A percentile compares a stretch with the other conserved stretches of the same genome.
phyloP scores from a whole-genome alignment of 2,797 vertebrate genomes.

The Epinephelus malabaricus region DNA sequence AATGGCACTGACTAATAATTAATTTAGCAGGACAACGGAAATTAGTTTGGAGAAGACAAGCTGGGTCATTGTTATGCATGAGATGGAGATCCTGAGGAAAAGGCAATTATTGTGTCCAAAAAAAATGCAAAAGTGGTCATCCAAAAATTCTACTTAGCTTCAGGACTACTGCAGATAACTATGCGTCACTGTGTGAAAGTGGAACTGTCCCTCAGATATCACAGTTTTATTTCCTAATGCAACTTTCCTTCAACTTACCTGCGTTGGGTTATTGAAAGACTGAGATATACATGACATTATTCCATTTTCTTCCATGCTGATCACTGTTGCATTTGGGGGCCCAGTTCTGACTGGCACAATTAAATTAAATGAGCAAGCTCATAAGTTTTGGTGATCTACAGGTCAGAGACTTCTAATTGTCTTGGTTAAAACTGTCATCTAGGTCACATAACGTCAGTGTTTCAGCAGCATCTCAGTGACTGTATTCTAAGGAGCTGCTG shows the following conservation, averaged over 20 bases:
- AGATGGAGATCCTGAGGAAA: conserved; percentile 19
- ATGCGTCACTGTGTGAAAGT: conserved; percentile 2
- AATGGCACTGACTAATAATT: conserved; percentile 43
- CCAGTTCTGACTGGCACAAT: background rate
- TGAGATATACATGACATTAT: background rate
- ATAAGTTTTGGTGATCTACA: too few relatives aligned
- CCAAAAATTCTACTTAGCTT: background rate
- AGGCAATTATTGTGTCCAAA: conserved; percentile 21
- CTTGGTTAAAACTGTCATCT: too few relatives aligned
- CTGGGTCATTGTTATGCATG: conserved; percentile 54
- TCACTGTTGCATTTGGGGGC: background rate
- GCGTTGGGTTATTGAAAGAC: background rate
- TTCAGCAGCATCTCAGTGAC: background rate
- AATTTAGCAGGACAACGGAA: conserved; percentile 54
- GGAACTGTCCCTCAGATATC: conserved; percentile 2
- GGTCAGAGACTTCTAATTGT: too few relatives aligned
- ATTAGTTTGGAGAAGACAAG: conserved; percentile 44
- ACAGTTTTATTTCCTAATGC: conserved; percentile 2
- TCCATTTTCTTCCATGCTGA: background rate
- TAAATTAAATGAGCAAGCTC: background rate
- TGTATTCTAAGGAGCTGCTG: background rate
- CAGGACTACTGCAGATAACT: background rate
- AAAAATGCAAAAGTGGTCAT: conserved; percentile 7
- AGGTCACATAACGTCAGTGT: background rate
- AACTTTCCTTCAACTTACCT: background rate